Conservation (phyloP, 30 jellyfish, hydroid and myxozoan species). For the Turritopsis dohrnii region DNA sequence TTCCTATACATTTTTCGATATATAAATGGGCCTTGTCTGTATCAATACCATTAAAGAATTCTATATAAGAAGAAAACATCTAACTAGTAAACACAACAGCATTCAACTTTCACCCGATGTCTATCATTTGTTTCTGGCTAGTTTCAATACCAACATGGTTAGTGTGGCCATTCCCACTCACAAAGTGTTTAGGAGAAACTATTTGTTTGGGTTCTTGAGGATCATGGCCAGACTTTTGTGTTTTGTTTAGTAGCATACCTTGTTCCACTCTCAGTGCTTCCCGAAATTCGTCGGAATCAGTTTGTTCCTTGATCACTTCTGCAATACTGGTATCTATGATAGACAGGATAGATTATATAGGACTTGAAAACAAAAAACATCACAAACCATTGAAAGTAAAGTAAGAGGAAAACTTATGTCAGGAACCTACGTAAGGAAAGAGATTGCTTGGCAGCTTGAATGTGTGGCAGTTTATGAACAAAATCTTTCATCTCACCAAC, state of each 20-base stretch:
- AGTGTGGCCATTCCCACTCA: too few species aligned
- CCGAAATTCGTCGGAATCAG: conserved; percentile 86
- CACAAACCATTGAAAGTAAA: too few species aligned
- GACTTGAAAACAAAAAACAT: neutral
- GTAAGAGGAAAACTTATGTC: too few species aligned
- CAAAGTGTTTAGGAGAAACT: too few species aligned
- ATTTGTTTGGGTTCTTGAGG: too few species aligned
- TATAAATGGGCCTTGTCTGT: conserved; percentile 80
- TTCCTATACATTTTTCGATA: conserved; percentile 79
- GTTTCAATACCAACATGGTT: too few species aligned
- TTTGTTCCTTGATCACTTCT: conserved; percentile 68
- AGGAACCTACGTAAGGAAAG: conserved; percentile 61
- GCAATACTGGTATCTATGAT: conserved; percentile 39
- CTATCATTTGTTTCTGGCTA: too few species aligned
- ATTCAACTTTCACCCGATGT: too few species aligned
- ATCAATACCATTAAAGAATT: conserved; percentile 84
- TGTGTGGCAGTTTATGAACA: conserved; percentile 89
- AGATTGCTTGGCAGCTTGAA: conserved; percentile 88
- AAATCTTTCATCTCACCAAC: conserved; percentile 96
- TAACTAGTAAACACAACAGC: neutral
- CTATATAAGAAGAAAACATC: conserved; percentile 18
- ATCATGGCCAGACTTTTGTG: too few species aligned
- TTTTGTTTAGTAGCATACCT: too few species aligned
- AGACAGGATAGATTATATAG: neutral
- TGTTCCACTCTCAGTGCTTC: conserved; percentile 85